Conservation (phyloP, 2,113 vertebrate genomes). For the Eulemur macaco region DNA sequence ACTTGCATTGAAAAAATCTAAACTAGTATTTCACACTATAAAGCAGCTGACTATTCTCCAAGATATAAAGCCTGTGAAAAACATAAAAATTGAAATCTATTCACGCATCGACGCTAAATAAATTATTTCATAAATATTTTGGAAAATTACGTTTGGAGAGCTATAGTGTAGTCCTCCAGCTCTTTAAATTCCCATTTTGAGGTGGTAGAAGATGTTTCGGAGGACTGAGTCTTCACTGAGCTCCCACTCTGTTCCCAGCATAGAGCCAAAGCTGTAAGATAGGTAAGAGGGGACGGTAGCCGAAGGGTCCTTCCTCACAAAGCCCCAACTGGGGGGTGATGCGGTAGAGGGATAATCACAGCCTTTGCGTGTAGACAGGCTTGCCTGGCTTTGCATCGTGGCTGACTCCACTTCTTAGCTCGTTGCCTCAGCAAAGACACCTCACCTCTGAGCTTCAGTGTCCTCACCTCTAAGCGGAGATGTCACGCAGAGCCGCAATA, state of each 20-base stretch:
- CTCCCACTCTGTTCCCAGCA: not conserved
- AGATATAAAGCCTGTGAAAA: not conserved
- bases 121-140: not conserved
- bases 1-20: not conserved
- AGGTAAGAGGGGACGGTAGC: not conserved
- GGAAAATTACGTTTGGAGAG: not conserved
- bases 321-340: not conserved
- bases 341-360: not conserved
- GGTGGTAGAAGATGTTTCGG: not conserved
- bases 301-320: not conserved
- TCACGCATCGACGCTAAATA: not conserved
- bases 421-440: not conserved
- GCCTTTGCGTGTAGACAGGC: not conserved
- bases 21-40: not conserved
- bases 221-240: not conserved
- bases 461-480: not conserved
- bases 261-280: not conserved
- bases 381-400: not conserved
- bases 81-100: not conserved
- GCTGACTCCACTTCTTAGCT: not conserved
- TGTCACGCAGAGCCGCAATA: not conserved
- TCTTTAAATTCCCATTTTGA: not conserved
- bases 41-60: not conserved
- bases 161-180: not conserved
- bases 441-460: not conserved